Evolutionary conservation across 2,888 invertebrate species (phyloP), one percentile per base, ranked within the genome.

Genomic region (Cordilura impudica): DNA sequence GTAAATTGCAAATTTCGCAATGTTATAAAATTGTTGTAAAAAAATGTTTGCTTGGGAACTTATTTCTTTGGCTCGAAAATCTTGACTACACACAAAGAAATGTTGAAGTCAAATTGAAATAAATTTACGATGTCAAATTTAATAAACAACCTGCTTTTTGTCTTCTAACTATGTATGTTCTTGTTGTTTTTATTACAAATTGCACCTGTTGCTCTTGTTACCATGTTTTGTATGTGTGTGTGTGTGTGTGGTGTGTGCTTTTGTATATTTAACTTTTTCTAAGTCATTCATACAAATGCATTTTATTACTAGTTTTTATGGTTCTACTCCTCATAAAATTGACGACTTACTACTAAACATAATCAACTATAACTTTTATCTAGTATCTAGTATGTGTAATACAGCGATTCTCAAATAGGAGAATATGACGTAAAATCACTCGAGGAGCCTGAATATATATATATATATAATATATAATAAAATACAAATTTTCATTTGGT

Each of bases 171-270:
- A 29, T 26, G 29, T 67, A 45, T 74, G 53, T 39, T 47, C 49
- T 51, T 56, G 51, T 54, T 43, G 60, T 35, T 66, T 45, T 18
- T 63, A 51, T 51, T 54, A 77, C 75, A 76, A 69, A 70, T 76
- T 70, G 69, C 75, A 76, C 75, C 75, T 67, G 67, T 78, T 73
- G 56, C 69, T 78, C 53, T 78, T 51, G 63, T 78, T 67, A 67
- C 73, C 43, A 67, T n/a, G 49, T 63, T 58, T 61, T 74, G 29
- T 45, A 29, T 35, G 16, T 43, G 26, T 49, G 26, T 29, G 29
- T 49, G 19, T 67, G 23, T 67, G 45, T 35, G 12, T 18, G 10
- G 16, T 47, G 16, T 47, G 47, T 6, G 21, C 18, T 35, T 63
- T 14, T 58, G 45, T 43, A 19, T 53, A n/a, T 39, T n/a, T 12